Conservation (phyloP, 2,888 invertebrate species). For the Margaritifera margaritifera region DNA sequence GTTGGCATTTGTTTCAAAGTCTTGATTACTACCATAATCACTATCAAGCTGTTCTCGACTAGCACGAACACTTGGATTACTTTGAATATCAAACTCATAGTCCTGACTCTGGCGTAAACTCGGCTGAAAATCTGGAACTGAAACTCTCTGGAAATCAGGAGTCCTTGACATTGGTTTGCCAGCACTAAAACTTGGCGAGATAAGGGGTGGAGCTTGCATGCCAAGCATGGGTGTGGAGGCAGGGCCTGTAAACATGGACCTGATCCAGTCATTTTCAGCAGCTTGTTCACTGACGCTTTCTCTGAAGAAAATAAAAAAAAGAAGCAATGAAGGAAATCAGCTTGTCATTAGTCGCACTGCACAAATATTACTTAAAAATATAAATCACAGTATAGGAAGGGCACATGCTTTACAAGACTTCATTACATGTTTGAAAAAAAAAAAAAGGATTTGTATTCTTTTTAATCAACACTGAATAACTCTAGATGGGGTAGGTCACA, state of each 20-base stretch:
- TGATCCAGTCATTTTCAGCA: constrained; percentile 8
- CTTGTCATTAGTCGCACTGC: no score
- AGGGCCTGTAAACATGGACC: constrained; percentile 14
- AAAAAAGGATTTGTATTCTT: no score
- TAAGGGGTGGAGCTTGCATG: background rate
- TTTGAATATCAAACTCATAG: constrained; percentile 10
- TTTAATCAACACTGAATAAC: no score
- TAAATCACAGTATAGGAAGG: no score
- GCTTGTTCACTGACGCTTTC: constrained; percentile 4
- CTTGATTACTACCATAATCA: constrained; percentile 35
- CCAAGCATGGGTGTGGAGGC: constrained; percentile 14
- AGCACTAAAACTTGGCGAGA: background rate
- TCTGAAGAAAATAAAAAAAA: constrained; percentile 5
- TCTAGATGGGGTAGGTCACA: no score
- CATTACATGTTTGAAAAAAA: no score
- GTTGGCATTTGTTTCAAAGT: constrained; percentile 12
- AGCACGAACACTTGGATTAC: constrained; percentile 18
- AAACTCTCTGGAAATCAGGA: constrained; percentile 26
- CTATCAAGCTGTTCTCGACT: constrained; percentile 30
- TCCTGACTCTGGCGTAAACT: constrained; percentile 17
- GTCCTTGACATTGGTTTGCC: constrained; percentile 26
- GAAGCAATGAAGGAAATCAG: background rate
- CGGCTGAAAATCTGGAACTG: constrained; percentile 31
- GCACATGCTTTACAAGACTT: no score
- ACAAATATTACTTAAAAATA: no score